Evolutionary conservation across 2,888 invertebrate species (phyloP).

Genomic region (Halocaridina rubra): DNA sequence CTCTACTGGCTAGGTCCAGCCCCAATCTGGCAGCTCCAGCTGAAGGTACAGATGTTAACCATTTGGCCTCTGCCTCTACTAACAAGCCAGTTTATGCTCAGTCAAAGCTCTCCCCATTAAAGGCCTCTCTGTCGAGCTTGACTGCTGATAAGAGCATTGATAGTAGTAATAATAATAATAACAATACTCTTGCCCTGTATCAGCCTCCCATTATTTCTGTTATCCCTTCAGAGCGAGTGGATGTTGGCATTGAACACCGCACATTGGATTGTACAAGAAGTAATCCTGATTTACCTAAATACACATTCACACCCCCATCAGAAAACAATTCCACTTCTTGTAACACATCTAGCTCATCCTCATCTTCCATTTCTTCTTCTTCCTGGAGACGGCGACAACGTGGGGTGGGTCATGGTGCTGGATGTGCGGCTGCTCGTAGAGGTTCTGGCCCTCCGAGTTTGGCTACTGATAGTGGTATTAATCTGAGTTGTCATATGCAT

Average conservation of each 20-base stretch:
- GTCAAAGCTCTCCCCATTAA: constrained; percentile 52
- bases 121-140: constrained; percentile 53
- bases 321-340: constrained; percentile 46
- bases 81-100: constrained; percentile 59
- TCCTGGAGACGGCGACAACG: constrained; percentile 28
- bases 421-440: constrained; percentile 31
- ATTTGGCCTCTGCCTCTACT: constrained; percentile 39
- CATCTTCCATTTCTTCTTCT: constrained; percentile 33
- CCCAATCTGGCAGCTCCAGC: constrained; percentile 56
- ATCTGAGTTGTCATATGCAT: constrained; percentile 54
- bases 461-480: constrained; percentile 50
- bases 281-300: constrained; percentile 59
- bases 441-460: constrained; percentile 47
- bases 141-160: not conserved
- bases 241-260: constrained; percentile 55
- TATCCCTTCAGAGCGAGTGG: constrained; percentile 39
- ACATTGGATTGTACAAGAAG: constrained; percentile 42
- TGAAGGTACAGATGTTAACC: constrained; percentile 57
- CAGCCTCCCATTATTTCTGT: constrained; percentile 42
- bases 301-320: constrained; percentile 60
- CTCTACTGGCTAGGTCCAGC: constrained; percentile 53
- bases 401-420: constrained; percentile 52
- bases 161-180: not conserved
- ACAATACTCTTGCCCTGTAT: constrained; percentile 25
- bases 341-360: constrained; percentile 34